Percentiles rank a stretch among this genome's conserved stretches.
These are phyloP conservation scores for Chaenodraco wilsoni DNA, from an alignment of 2,797 vertebrate genomes.

Conservation along the genomic window DNA sequence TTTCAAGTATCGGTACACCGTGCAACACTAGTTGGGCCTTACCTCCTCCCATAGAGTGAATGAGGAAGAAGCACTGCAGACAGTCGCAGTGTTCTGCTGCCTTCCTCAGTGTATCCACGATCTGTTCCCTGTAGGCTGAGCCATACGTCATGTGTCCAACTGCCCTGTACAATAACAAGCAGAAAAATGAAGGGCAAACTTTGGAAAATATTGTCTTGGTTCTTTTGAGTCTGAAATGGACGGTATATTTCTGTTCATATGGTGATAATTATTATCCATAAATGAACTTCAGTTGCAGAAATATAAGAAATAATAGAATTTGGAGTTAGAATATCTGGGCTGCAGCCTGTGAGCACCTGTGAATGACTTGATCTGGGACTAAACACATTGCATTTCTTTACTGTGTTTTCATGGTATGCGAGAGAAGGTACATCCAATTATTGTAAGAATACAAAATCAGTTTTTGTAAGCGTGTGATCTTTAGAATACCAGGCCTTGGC, in stretches of 20 bases:
- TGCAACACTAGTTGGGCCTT: slow-evolving; percentile 64
- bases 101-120: slow-evolving; percentile 91
- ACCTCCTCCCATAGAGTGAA: slow-evolving; percentile 99
- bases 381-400: too few species aligned
- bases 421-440: neutral
- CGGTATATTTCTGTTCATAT: neutral
- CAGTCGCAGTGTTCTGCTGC: slow-evolving; percentile 94
- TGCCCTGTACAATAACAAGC: slow-evolving; percentile 83
- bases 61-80: slow-evolving; percentile 95
- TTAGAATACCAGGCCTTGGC: neutral
- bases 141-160: slow-evolving; percentile 93
- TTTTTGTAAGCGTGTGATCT: neutral
- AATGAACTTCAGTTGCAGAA: neutral
- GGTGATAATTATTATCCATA: neutral
- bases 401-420: too few species aligned
- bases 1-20: too few species aligned
- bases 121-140: slow-evolving; percentile 86
- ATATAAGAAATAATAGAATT: too few species aligned
- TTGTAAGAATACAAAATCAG: neutral
- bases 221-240: neutral
- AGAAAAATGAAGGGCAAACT: neutral
- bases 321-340: neutral
- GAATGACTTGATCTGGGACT: neutral
- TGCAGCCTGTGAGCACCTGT: neutral
- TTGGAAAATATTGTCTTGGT: neutral